Percentiles rank a stretch among this genome's conserved stretches.
phyloP scores from a whole-genome alignment of 1,140 invertebrate genomes.

The Berghia stephanieae region DNA sequence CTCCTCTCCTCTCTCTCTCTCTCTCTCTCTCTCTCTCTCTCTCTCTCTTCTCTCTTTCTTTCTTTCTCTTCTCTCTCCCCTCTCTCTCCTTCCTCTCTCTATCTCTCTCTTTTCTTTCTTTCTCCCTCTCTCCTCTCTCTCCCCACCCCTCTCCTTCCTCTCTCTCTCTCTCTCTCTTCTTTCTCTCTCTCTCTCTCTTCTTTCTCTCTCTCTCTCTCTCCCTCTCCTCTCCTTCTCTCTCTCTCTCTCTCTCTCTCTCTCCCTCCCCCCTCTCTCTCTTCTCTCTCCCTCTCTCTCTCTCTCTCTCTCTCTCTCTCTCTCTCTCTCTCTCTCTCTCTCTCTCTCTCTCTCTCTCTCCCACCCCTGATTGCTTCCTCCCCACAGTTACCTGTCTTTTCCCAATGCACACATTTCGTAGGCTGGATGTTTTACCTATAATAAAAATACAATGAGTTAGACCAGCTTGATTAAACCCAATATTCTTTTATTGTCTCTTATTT shows the following conservation, averaged over 20 bases:
- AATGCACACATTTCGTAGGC: too few species aligned
- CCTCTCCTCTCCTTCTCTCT: not conserved
- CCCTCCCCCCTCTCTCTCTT: conserved; percentile 59
- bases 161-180: not conserved
- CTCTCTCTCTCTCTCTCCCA: conserved; percentile 42
- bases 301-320: conserved; percentile 32
- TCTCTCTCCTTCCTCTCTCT: too few species aligned
- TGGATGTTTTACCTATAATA: too few species aligned
- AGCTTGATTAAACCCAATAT: too few species aligned
- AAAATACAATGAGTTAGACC: too few species aligned
- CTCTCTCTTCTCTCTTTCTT: not conserved
- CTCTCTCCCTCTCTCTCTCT: conserved; percentile 54
- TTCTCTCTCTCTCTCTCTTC: not conserved
- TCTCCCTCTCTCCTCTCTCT: too few species aligned
- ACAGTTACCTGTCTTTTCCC: too few species aligned
- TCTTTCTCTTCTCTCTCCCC: too few species aligned
- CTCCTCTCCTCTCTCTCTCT: not conserved
- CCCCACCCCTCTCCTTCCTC: too few species aligned
- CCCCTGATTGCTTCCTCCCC: not conserved
- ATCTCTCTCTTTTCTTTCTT: too few species aligned
- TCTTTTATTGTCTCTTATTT: too few species aligned
- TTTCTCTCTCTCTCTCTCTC: not conserved
- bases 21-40: not conserved
- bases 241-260: conserved; percentile 54
- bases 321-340: conserved; percentile 35